Evolutionary conservation across 2,113 vertebrate species (phyloP).

Genomic region (Nibea coibor): DNA sequence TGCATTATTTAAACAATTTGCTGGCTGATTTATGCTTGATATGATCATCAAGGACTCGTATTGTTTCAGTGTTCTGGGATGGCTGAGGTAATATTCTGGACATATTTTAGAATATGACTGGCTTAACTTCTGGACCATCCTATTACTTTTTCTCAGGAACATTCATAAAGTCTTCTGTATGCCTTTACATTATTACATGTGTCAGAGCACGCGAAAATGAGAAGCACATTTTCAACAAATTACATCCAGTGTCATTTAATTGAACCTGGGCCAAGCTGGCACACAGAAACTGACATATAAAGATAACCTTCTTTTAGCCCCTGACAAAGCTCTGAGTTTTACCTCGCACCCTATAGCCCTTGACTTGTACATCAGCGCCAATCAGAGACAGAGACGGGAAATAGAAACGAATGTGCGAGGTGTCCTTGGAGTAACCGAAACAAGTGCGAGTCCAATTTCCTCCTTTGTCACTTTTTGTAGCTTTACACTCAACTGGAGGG

Average conservation of each 20-base stretch:
- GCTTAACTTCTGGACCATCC: not conserved
- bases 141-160: not conserved
- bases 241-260: not conserved
- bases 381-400: slow-evolving; percentile 30
- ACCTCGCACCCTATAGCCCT: slow-evolving; percentile 14
- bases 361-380: slow-evolving; percentile 32
- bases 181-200: not conserved
- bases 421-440: slow-evolving; percentile 66
- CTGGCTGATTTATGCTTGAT: not conserved
- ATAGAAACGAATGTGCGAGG: slow-evolving; percentile 44
- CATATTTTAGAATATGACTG: slow-evolving; percentile 13
- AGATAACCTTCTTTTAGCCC: not conserved
- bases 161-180: slow-evolving; percentile 2
- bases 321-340: slow-evolving; percentile 21
- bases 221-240: not conserved
- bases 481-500: slow-evolving; percentile 38
- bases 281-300: not conserved
- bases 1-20: slow-evolving; percentile 59
- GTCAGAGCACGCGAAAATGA: not conserved
- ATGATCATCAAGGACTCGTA: slow-evolving; percentile 8
- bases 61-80: slow-evolving; percentile 3
- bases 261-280: not conserved
- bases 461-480: slow-evolving; percentile 63
- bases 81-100: slow-evolving; percentile 9
- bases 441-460: slow-evolving; percentile 62